phyloP scores from a whole-genome alignment of 2,113 vertebrate species.

The Sula dactylatra region DNA sequence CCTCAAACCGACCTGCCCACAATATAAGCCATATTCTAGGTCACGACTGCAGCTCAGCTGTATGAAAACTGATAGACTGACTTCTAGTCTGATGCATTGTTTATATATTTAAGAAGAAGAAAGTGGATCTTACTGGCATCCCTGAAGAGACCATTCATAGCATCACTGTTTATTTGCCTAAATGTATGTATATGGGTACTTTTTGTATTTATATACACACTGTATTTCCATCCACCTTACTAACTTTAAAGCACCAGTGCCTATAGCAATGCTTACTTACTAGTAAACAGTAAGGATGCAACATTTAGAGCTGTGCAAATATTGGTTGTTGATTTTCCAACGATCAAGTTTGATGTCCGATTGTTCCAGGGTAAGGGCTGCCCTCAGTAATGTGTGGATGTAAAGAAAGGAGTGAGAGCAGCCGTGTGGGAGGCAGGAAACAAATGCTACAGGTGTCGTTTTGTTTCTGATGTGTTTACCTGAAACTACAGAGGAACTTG shows the following conservation, averaged over 20 bases:
- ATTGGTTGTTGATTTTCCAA: slow-evolving; percentile 61
- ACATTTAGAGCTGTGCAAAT: slow-evolving; percentile 37
- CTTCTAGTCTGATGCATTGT: background rate
- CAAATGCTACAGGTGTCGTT: background rate
- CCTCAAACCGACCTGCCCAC: slow-evolving; percentile 93
- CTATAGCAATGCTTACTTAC: slow-evolving; percentile 61
- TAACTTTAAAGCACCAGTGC: slow-evolving; percentile 63
- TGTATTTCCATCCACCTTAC: slow-evolving; percentile 32
- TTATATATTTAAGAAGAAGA: background rate
- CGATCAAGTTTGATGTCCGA: background rate
- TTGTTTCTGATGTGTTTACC: background rate
- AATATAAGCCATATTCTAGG: slow-evolving; percentile 99
- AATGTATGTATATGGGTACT: slow-evolving; percentile 21
- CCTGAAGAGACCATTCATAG: slow-evolving; percentile 14
- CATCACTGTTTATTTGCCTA: slow-evolving; percentile 35
- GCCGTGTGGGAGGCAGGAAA: background rate
- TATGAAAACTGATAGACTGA: slow-evolving; percentile 70
- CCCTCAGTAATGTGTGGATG: background rate
- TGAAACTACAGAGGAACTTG: background rate
- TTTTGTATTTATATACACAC: background rate
- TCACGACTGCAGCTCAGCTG: slow-evolving; percentile 95
- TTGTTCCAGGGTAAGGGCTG: background rate
- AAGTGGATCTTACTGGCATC: background rate
- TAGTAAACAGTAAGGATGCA: slow-evolving; percentile 34
- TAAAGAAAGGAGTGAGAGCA: background rate